Base-by-base conservation (phyloP, 2,113 vertebrate species). In the Atlantisia rogersi region DNA sequence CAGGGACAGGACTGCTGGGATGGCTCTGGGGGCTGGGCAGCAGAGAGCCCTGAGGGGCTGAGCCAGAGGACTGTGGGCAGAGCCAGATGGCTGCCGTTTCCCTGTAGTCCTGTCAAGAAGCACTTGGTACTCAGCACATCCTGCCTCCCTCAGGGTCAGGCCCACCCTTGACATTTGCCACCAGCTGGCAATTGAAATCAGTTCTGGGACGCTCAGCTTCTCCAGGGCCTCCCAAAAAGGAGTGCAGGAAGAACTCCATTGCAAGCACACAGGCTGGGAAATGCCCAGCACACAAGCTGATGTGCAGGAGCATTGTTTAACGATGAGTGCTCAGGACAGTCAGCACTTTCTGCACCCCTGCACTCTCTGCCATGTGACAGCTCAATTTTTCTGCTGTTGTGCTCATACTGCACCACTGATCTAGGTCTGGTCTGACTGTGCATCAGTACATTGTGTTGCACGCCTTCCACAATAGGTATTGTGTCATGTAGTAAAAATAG, bases 1-100 rank as follows among this genome's bases (percentile, higher is more conserved):
- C 46, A 2, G 0, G 9, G n/a, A 12, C 48, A 46, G 48, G 69
- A 5, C 25, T 24, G 37, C 40, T 19, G 10, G 0, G 19, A 32
- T n/a, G 40, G 18, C 55, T n/a, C 58, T 1, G 31, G 15, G 46
- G 22, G 9, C 5, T 5, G 46, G 25, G 44, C 24, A 14, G 44
- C 37, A 7, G 53, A 52, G 55, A 22, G 15, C 62, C 40, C 28
- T 21, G 6, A 48, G 26, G 15, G 37, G 68, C 67, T 48, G 24
- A 6, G 22, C 42, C 6, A 25, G 21, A 46, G 50, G 22, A 48
- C 65, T 39, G 22, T 5, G 15, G 40, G 53, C 40, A 73, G 32
- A 6, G 40, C 4, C 35, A 73, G 46, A 52, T 42, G 32, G 65
- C 24, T 29, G 44, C 82, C 32, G 50, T 11, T n/a, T 68, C 64